Evolutionary conservation across 2,797 vertebrate species (phyloP).

Genomic region (Malacoraja senta): DNA sequence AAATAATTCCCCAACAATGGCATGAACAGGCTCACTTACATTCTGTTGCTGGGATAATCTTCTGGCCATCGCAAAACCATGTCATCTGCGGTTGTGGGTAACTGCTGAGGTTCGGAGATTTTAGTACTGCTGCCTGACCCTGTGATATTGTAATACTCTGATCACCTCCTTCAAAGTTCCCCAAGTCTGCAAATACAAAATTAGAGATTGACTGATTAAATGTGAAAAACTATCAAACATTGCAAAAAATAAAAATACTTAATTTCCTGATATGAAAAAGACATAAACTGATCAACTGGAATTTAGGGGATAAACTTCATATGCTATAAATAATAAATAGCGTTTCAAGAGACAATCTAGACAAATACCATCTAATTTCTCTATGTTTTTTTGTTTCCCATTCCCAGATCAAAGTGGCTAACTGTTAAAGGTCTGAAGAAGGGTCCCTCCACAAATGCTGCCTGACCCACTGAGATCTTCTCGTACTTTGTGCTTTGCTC

Average conservation of each 20-base stretch:
- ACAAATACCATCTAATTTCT: not conserved
- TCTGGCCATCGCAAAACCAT: constrained; percentile 89
- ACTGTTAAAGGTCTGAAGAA: too few species aligned
- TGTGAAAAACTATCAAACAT: not conserved
- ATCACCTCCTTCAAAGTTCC: constrained; percentile 64
- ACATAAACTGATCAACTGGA: not conserved
- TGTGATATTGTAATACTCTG: constrained; percentile 66
- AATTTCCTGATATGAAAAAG: not conserved
- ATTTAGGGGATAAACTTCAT: not conserved
- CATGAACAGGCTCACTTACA: constrained; percentile 63
- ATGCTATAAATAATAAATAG: not conserved
- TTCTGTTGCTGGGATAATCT: constrained; percentile 80
- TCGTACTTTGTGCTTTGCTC: too few species aligned
- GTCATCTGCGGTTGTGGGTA: constrained; percentile 77
- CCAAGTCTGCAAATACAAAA: constrained; percentile 66
- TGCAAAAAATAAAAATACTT: not conserved
- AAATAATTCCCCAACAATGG: too few species aligned
- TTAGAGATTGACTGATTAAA: constrained; percentile 34
- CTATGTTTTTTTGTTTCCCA: not conserved
- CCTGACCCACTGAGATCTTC: too few species aligned
- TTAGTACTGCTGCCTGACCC: constrained; percentile 73
- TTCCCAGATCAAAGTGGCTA: not conserved
- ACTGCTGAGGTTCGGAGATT: constrained; percentile 62
- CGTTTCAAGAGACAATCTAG: not conserved
- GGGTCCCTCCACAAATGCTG: too few species aligned